These are phyloP conservation scores for Tyto alba DNA, from an alignment of 2,113 vertebrate species.

Conservation along the genomic window DNA sequence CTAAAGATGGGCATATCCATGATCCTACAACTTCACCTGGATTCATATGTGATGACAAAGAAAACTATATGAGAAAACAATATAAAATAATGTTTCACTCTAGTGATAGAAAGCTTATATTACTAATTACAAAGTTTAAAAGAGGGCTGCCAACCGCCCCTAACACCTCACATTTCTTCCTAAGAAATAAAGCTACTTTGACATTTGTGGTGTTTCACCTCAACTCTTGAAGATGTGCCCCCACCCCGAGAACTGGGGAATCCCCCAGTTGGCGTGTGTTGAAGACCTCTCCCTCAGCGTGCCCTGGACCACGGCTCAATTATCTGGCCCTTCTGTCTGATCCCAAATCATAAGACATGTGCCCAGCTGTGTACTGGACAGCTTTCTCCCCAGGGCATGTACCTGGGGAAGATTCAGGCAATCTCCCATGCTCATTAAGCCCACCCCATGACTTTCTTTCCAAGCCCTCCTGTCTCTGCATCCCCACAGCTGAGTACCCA, in stretches of 20 bases:
- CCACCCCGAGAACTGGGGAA: not conserved
- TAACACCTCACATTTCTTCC: not conserved
- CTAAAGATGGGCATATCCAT: rapidly evolving
- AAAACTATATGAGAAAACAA: not conserved
- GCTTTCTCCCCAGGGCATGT: not conserved
- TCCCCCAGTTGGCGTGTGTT: rapidly evolving
- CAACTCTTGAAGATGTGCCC: not conserved
- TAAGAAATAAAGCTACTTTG: not conserved
- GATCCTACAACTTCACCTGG: not conserved
- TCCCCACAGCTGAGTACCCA: not conserved
- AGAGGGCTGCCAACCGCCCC: not conserved
- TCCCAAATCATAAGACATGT: too few species aligned
- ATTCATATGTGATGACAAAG: not conserved
- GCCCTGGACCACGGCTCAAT: not conserved
- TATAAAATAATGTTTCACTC: not conserved
- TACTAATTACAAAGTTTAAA: not conserved
- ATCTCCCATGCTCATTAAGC: not conserved
- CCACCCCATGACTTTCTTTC: not conserved
- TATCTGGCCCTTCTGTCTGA: not conserved
- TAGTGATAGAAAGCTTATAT: rapidly evolving
- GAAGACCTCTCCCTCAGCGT: not conserved
- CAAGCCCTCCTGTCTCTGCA: not conserved
- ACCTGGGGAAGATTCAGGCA: not conserved
- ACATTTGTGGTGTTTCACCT: not conserved
- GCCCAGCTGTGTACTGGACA: not conserved